Evolutionary conservation across 2,888 invertebrate genomes (phyloP).

Genomic region (Atethmia centrago): DNA sequence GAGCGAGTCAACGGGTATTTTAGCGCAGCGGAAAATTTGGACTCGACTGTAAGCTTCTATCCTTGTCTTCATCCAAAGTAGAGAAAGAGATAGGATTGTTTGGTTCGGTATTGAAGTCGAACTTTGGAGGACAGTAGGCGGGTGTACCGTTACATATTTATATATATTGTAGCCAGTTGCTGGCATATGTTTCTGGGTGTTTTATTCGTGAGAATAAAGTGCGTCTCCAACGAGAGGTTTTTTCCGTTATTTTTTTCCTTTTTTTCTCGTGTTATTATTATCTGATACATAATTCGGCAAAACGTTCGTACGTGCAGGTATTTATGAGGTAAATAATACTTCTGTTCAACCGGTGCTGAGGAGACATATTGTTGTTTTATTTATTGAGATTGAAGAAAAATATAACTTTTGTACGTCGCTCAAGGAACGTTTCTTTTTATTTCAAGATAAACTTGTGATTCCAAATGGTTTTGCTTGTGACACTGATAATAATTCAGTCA

Average conservation of each 20-base stretch:
- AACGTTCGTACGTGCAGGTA: constrained; percentile 66
- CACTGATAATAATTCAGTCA: background rate
- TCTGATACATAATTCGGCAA: constrained; percentile 68
- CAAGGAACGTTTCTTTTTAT: constrained; percentile 33
- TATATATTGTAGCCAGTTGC: constrained; percentile 83
- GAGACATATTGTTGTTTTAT: constrained; percentile 63
- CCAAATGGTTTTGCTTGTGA: background rate
- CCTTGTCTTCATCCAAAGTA: constrained; percentile 48
- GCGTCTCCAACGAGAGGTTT: constrained; percentile 72
- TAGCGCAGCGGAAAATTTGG: constrained; percentile 35
- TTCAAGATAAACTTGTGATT: constrained; percentile 11
- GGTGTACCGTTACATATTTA: constrained; percentile 80
- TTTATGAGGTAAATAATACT: constrained; percentile 69
- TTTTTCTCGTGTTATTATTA: constrained; percentile 73
- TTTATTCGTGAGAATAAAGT: constrained; percentile 86
- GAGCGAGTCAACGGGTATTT: constrained; percentile 62
- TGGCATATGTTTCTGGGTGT: constrained; percentile 86
- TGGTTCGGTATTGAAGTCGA: constrained; percentile 12
- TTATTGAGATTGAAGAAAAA: constrained; percentile 59
- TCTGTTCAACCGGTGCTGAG: constrained; percentile 56
- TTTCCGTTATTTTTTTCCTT: constrained; percentile 67
- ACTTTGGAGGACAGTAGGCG: constrained; percentile 37
- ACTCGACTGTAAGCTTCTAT: constrained; percentile 56
- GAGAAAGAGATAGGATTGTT: constrained; percentile 52
- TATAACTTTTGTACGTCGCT: constrained; percentile 38